Conservation (phyloP, 1,140 invertebrate genomes). For the Drosophila ananassae region DNA sequence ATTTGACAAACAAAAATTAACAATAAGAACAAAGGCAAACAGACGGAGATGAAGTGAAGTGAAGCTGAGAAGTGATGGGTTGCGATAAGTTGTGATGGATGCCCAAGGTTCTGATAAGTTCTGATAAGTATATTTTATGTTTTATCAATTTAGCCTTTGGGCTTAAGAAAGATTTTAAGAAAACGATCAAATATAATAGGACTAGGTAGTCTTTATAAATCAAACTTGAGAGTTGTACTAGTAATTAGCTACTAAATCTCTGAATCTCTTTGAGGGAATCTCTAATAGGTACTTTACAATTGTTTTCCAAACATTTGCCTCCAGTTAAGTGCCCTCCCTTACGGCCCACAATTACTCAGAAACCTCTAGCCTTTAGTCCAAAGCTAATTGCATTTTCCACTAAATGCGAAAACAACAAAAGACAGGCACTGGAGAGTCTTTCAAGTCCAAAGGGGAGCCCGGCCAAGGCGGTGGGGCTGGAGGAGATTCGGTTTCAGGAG, state of each 20-base stretch:
- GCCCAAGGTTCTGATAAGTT: slow-evolving; percentile 19
- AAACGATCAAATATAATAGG: background rate
- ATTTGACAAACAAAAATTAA: slow-evolving; percentile 66
- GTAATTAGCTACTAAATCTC: background rate
- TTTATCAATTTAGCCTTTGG: background rate
- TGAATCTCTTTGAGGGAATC: background rate
- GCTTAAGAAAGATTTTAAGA: background rate
- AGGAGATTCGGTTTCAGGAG: slow-evolving; percentile 30
- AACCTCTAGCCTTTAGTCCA: slow-evolving; percentile 26
- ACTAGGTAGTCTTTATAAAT: background rate
- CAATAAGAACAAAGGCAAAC: slow-evolving; percentile 61
- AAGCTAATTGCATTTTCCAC: slow-evolving; percentile 56
- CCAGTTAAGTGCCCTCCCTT: slow-evolving; percentile 6
- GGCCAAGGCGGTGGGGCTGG: background rate
- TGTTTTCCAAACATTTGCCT: slow-evolving; percentile 26
- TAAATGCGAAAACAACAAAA: slow-evolving; percentile 49
- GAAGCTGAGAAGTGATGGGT: slow-evolving; percentile 5
- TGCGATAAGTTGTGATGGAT: slow-evolving; percentile 14
- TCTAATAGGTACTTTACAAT: slow-evolving; percentile 38
- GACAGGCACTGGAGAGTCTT: slow-evolving; percentile 6
- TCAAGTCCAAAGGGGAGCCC: background rate
- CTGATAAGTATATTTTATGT: background rate
- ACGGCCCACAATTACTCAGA: slow-evolving; percentile 32
- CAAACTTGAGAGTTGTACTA: background rate
- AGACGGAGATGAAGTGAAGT: slow-evolving; percentile 35